Evolutionary conservation across 2,113 vertebrate genomes (phyloP).

Genomic region (Raja brachyura): DNA sequence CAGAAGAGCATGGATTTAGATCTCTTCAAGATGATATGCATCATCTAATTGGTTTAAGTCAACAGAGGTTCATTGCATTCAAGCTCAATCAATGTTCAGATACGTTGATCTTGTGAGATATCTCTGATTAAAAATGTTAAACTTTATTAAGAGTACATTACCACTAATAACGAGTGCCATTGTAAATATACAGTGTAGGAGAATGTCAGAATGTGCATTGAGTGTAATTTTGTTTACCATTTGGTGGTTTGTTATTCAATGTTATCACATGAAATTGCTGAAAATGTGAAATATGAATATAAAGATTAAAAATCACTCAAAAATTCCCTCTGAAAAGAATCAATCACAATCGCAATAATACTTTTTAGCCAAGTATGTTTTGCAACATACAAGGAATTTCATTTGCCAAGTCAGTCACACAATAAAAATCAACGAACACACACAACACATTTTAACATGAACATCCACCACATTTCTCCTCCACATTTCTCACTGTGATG

Average conservation of each 20-base stretch:
- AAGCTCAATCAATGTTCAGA: constrained; percentile 1
- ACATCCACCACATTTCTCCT: too few species aligned
- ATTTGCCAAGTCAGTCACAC: too few species aligned
- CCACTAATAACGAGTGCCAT: not conserved
- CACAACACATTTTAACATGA: too few species aligned
- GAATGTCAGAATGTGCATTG: not conserved
- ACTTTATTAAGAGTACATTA: not conserved
- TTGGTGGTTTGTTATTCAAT: not conserved
- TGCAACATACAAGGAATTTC: too few species aligned
- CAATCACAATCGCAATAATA: too few species aligned
- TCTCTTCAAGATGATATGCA: too few species aligned
- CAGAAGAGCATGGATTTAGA: too few species aligned
- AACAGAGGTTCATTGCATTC: not conserved
- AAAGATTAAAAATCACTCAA: not conserved
- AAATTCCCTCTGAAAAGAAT: not conserved
- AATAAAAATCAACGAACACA: too few species aligned
- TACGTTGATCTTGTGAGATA: not conserved
- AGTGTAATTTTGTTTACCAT: not conserved
- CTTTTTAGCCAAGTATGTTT: too few species aligned
- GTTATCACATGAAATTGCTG: not conserved
- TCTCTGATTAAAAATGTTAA: not conserved
- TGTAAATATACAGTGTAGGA: not conserved
- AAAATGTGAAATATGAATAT: not conserved
- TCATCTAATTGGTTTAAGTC: not conserved
- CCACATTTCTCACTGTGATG: too few species aligned